A percentile compares a stretch with the other conserved stretches of the same genome.
These are phyloP conservation scores for Microcebus jonahi DNA, from an alignment of 2,113 vertebrate species.

Conservation along the genomic window DNA sequence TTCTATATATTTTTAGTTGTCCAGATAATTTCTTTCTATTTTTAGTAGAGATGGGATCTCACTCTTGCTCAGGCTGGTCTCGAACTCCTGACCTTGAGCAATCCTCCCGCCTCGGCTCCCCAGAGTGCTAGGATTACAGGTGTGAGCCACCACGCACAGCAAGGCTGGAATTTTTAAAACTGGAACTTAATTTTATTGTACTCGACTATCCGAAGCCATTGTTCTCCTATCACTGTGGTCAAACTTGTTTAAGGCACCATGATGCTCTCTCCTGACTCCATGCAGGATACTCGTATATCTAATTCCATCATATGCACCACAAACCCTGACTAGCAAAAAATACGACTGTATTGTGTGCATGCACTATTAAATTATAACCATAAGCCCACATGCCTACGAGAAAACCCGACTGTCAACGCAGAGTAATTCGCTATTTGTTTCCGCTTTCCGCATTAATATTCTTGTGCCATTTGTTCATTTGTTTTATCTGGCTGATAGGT, in stretches of 20 bases:
- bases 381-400: neutral
- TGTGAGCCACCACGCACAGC: too few relatives aligned
- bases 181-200: neutral
- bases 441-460: constrained; percentile 25
- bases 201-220: neutral
- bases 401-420: neutral
- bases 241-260: neutral
- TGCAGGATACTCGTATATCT: neutral
- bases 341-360: neutral
- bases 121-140: too few relatives aligned
- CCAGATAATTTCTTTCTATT: too few relatives aligned
- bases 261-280: neutral
- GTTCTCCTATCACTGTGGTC: neutral
- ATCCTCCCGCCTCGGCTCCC: too few relatives aligned
- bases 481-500: constrained; percentile 45
- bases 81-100: too few relatives aligned
- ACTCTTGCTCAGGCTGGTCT: too few relatives aligned
- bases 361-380: neutral
- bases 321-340: constrained; percentile 47
- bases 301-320: neutral
- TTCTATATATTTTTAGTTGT: too few relatives aligned
- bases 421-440: neutral
- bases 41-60: too few relatives aligned
- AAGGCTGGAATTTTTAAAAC: neutral
- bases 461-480: constrained; percentile 6